Base-by-base conservation (phyloP, 2,888 invertebrate genomes). In the Sicus ferrugineus region DNA sequence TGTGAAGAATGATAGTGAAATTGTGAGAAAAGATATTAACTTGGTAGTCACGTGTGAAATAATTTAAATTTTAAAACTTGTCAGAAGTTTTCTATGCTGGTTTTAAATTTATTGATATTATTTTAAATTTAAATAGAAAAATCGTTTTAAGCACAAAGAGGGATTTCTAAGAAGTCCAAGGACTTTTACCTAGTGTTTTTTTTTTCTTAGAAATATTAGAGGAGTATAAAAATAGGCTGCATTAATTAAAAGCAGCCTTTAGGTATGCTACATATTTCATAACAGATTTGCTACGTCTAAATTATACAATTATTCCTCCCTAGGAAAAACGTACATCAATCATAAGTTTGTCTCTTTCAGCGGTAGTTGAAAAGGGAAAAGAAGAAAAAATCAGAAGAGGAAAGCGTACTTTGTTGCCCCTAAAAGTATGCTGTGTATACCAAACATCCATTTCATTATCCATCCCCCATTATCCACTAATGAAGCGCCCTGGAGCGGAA, bases 201-300 rank as follows among this genome's bases (percentile, higher is more conserved):
- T n/a, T n/a, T n/a, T n/a, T n/a, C n/a, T n/a, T n/a, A n/a, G n/a
- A n/a, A n/a, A n/a, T n/a, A n/a, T n/a, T n/a, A n/a, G n/a, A n/a
- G n/a, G n/a, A n/a, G n/a, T n/a, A n/a, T n/a, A 26, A 6, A 26
- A 61, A 42, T 42, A 38, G 26, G 26, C 16, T 16, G 21, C 38
- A 61, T 21, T 64, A 52, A 66, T 42, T 66, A 54, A 66, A 19
- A 46, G 31, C 31, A n/a, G 67, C 67, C 67, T 48, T 19, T 21
- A 67, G 48, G 46, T 59, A 67, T 67, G 67, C 67, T 31, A 48
- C 59, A 46, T 58, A 67, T 66, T 66, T 19, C 38, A 16, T 14
- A 21, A 46, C 28, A 23, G 21, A 3, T 21, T 19, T n/a, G n/a
- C n/a, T n/a, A n/a, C n/a, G n/a, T n/a, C n/a, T n/a, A n/a, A n/a